phyloP scores from a whole-genome alignment of 1,140 invertebrate genomes.

The Temnothorax longispinosus region DNA sequence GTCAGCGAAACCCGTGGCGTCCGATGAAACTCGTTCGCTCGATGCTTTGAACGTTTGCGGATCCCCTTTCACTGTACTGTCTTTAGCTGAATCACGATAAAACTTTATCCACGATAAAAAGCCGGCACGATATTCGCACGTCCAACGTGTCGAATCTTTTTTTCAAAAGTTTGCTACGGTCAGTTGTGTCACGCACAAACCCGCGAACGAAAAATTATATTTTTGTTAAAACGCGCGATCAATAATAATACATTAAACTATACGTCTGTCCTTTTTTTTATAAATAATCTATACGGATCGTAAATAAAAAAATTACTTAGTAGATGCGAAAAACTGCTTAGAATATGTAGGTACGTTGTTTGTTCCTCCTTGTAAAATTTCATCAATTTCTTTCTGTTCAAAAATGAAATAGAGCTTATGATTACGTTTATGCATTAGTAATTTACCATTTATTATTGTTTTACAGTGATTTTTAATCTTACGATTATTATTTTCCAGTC shows the following conservation, averaged over 20 bases:
- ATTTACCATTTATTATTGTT: neutral
- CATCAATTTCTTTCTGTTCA: neutral
- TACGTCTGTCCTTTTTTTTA: neutral
- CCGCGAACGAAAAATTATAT: neutral
- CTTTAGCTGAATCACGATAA: conserved; percentile 1
- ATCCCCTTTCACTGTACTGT: conserved; percentile 24
- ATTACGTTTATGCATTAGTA: neutral
- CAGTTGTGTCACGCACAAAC: neutral
- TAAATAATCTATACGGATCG: neutral
- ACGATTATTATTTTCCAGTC: neutral
- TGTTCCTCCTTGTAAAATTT: neutral
- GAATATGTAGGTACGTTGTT: neutral
- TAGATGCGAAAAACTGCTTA: neutral
- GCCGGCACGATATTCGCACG: neutral
- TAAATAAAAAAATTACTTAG: neutral
- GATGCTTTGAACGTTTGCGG: neutral
- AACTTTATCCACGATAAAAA: conserved; percentile 9
- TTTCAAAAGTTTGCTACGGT: neutral
- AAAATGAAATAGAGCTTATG: neutral
- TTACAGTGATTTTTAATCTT: neutral
- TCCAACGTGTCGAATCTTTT: neutral
- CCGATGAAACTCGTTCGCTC: conserved; percentile 24
- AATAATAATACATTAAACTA: neutral
- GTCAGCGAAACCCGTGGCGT: conserved; percentile 5
- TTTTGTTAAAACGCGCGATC: neutral